Conservation (phyloP, 2,113 vertebrate genomes). For the Spea multiplicata region DNA sequence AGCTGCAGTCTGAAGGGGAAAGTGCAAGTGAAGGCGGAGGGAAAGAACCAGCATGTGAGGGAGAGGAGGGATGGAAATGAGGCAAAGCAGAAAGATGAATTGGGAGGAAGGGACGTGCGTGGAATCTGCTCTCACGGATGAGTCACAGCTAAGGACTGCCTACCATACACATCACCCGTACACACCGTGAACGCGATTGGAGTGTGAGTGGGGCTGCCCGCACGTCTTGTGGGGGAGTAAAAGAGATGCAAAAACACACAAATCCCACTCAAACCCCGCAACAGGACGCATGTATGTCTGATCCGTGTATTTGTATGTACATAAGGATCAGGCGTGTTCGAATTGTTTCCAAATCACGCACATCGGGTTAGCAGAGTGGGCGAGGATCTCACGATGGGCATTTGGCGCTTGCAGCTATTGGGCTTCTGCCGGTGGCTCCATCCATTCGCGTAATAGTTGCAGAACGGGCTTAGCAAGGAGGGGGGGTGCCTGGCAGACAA, state of each 20-base stretch:
- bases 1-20: conserved; percentile 49
- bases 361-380: conserved; percentile 32
- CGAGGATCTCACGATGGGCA: conserved; percentile 48
- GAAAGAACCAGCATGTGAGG: conserved; percentile 7
- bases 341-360: too few relatives aligned
- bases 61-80: conserved; percentile 13
- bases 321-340: too few relatives aligned
- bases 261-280: too few relatives aligned
- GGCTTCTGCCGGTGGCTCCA: too few relatives aligned
- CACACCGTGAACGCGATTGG: background rate
- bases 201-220: conserved; percentile 48
- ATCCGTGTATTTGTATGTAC: too few relatives aligned
- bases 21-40: conserved; percentile 58
- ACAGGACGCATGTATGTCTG: too few relatives aligned
- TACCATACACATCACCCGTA: conserved; percentile 13
- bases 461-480: background rate
- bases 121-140: conserved; percentile 18
- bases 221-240: too few relatives aligned
- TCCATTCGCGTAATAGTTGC: too few relatives aligned
- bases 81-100: conserved; percentile 30
- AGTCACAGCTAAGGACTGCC: conserved; percentile 21
- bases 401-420: too few relatives aligned
- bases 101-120: conserved; percentile 19
- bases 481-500: conserved; percentile 9
- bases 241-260: too few relatives aligned